Evolutionary conservation across 2,797 vertebrate species (phyloP), one percentile per base, ranked within the genome.

Genomic region (Tauraco hartlaubi): DNA sequence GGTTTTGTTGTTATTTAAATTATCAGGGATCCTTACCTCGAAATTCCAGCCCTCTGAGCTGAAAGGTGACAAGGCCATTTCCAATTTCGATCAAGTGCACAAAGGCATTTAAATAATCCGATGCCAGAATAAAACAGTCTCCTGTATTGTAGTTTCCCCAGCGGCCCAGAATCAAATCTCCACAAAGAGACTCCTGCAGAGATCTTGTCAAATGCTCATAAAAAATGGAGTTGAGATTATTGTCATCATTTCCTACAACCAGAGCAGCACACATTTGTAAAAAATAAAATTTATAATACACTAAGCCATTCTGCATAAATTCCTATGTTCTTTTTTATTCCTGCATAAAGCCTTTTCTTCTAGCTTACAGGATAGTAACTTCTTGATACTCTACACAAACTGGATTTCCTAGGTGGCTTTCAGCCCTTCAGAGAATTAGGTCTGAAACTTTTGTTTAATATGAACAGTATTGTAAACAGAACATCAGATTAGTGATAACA

Each of bases 191-290:
- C 69, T 99, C 98, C 98, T 99, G 99, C 84, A 99, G 98, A 7
- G 99, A 99, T 94, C 99, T 98, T 5, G 99, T 99, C 98, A 99
- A 97, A 96, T 99, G 99, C 97, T 99, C 99, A 13, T 99, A 99
- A 94, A 99, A 99, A 96, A 99, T 99, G 86, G 99, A 99, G 97
- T 99, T 99, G n/a, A 99, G 98, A 97, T 99, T 99, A 98, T 99
- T 99, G 87, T 99, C 99, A 44, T 99, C 99, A 39, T 98, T 99
- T 46, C 99, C 99, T 99, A 92, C 16, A 96, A 96, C 9, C 37
- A 96, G 85, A 97, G 81, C 3, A 78, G 56, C 61, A 91, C 9
- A 94, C 20, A 88, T 77, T 83, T 31, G 12, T 78, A 76, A 92
- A 85, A 59, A 77, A 67, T 17, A 55, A n/a, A 48, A 81, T 29